Evolutionary conservation across 2,888 invertebrate species (phyloP).

Genomic region (Agrotis clavis): DNA sequence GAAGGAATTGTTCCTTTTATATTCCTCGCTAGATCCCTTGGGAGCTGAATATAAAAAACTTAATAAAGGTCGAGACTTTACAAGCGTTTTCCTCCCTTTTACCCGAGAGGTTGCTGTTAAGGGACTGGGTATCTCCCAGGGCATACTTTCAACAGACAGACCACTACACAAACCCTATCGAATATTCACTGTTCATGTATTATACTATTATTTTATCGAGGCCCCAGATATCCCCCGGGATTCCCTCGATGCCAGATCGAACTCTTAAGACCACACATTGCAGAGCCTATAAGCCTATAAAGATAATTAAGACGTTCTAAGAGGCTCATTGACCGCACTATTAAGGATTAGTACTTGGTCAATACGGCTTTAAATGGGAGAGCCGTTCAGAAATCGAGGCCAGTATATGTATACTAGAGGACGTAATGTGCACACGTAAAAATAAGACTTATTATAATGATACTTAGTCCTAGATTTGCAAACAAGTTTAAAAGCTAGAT

Average conservation of each 20-base stretch:
- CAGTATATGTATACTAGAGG: neutral
- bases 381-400: constrained; percentile 26
- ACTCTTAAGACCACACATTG: constrained; percentile 20
- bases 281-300: constrained; percentile 22
- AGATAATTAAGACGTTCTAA: constrained; percentile 47
- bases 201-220: constrained; percentile 42
- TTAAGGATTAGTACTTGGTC: constrained; percentile 31
- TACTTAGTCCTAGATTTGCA: neutral
- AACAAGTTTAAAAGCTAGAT: neutral
- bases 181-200: constrained; percentile 20
- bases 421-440: constrained; percentile 5
- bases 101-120: constrained; percentile 37
- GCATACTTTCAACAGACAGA: constrained; percentile 7
- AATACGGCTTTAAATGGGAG: constrained; percentile 8
- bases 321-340: constrained; percentile 30
- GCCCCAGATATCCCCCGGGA: constrained; percentile 15
- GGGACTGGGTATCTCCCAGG: constrained; percentile 36
- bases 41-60: constrained; percentile 48
- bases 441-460: constrained; percentile 9
- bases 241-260: constrained; percentile 9
- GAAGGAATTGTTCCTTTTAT: constrained; percentile 28
- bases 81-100: constrained; percentile 33
- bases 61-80: constrained; percentile 46
- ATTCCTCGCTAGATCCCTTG: constrained; percentile 21
- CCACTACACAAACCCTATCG: constrained; percentile 14